phyloP scores from a whole-genome alignment of 2,113 vertebrate genomes.

The Aptenodytes patagonicus region DNA sequence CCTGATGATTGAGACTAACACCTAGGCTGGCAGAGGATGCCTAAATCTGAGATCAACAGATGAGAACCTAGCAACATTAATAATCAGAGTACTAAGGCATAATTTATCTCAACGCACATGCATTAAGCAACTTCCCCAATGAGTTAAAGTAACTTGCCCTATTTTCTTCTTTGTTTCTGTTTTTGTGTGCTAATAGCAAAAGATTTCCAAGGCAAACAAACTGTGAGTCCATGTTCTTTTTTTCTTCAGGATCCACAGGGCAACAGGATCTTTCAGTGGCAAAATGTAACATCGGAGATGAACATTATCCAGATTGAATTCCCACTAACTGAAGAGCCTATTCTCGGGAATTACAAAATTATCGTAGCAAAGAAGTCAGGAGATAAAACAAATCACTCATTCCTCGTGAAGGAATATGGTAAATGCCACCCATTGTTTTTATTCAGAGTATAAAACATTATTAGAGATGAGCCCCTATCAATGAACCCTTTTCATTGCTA shows the following conservation, averaged over 20 bases:
- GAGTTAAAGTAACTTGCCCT: not conserved
- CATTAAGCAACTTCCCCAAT: not conserved
- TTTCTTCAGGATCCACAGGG: conserved; percentile 53
- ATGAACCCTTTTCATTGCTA: not conserved
- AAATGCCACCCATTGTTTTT: not conserved
- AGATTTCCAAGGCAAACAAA: not conserved
- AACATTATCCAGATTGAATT: conserved; percentile 53
- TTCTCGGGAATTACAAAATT: conserved; percentile 59
- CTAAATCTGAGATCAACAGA: not conserved
- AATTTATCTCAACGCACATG: not conserved
- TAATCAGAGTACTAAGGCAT: not conserved
- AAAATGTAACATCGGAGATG: not conserved
- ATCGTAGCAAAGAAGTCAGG: not conserved
- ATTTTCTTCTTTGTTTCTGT: not conserved
- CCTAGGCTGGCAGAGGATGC: not conserved
- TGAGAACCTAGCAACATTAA: not conserved
- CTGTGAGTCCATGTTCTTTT: not conserved
- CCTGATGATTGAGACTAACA: not conserved
- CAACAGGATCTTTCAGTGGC: conserved; percentile 67
- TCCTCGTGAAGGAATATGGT: conserved; percentile 69
- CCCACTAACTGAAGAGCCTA: conserved; percentile 46
- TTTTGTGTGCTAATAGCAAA: not conserved
- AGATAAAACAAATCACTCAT: not conserved
- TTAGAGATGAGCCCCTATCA: not conserved
- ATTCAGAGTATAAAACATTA: not conserved